Conservation (phyloP, 2,888 invertebrate species). For the Ormia ochracea region DNA sequence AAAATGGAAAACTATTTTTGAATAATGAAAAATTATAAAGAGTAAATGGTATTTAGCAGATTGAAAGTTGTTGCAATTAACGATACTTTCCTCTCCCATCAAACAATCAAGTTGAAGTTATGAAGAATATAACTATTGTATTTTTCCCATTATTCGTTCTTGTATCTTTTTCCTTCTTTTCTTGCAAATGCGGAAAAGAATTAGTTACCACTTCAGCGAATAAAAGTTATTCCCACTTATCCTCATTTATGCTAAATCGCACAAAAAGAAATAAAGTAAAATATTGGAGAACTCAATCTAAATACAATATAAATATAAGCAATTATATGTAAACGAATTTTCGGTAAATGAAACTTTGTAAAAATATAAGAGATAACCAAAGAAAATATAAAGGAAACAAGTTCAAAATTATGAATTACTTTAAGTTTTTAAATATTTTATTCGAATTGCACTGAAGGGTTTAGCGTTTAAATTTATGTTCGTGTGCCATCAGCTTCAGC, state of each 20-base stretch:
- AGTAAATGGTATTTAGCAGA: conserved; percentile 63
- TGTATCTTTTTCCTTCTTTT: not conserved
- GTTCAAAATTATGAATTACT: too few relatives aligned
- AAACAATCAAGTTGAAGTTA: conserved; percentile 42
- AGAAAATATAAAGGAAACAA: too few relatives aligned
- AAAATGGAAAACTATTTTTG: conserved; percentile 42
- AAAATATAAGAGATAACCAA: too few relatives aligned
- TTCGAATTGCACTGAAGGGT: too few relatives aligned
- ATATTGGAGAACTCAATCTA: not conserved
- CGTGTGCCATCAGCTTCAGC: too few relatives aligned
- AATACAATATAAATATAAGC: too few relatives aligned
- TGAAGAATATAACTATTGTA: conserved; percentile 24
- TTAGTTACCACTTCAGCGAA: conserved; percentile 4
- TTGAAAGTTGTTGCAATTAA: conserved; percentile 65
- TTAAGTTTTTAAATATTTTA: too few relatives aligned
- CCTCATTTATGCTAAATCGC: not conserved
- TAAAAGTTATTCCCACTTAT: conserved; percentile 19
- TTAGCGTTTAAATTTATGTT: too few relatives aligned
- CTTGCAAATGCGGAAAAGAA: not conserved
- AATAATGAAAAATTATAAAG: conserved; percentile 30
- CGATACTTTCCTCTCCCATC: conserved; percentile 60
- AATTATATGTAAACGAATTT: too few relatives aligned
- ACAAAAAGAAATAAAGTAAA: not conserved
- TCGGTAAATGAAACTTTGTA: too few relatives aligned
- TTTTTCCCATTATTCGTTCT: not conserved